Percentiles rank a stretch among this genome's conserved stretches.
phyloP scores from a whole-genome alignment of 1,140 invertebrate species.

The Temnothorax curvispinosus region DNA sequence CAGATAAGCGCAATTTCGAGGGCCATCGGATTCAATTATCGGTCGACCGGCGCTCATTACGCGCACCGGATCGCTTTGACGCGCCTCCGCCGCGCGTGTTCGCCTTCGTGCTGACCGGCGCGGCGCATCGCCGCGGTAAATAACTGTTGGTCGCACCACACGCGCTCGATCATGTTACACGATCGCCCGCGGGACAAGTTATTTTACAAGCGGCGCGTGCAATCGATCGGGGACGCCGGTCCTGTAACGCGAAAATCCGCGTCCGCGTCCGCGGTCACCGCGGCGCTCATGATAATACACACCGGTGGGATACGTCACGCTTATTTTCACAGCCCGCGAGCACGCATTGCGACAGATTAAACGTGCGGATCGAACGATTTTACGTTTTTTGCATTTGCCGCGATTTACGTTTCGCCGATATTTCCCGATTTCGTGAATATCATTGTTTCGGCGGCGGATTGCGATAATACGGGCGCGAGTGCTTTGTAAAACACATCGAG shows the following conservation, averaged over 20 bases:
- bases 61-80: conserved; percentile 57
- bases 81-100: conserved; percentile 53
- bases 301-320: neutral
- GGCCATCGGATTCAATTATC: conserved; percentile 72
- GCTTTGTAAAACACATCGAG: conserved; percentile 23
- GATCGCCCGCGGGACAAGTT: conserved; percentile 14
- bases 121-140: conserved; percentile 6
- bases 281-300: conserved; percentile 6
- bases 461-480: neutral
- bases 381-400: neutral
- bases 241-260: conserved; percentile 25
- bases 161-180: neutral
- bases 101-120: neutral
- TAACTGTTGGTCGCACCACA: conserved; percentile 2
- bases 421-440: neutral
- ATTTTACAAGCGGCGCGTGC: conserved; percentile 25
- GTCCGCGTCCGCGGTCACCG: neutral
- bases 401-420: conserved; percentile 4
- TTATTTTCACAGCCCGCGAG: conserved; percentile 20
- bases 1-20: conserved; percentile 73
- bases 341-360: conserved; percentile 23
- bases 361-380: conserved; percentile 25
- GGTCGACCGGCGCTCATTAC: conserved; percentile 70
- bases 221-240: neutral
- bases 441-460: neutral